These are phyloP conservation scores for Nomia melanderi DNA, from an alignment of 1,140 invertebrate genomes.

Conservation along the genomic window DNA sequence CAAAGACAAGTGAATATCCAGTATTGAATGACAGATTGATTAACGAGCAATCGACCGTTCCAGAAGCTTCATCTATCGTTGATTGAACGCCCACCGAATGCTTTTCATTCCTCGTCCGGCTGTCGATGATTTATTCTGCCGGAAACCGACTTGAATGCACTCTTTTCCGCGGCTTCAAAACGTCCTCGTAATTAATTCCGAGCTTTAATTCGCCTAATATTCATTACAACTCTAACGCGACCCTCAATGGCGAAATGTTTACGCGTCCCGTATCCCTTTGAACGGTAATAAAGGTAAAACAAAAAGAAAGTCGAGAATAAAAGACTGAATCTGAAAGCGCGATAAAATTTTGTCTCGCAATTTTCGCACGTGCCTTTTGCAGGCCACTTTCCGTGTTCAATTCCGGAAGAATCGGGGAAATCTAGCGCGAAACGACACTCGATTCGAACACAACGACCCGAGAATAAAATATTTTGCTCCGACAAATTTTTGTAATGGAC, in stretches of 20 bases:
- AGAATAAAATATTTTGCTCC: too few species aligned
- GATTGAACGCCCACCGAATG: conserved; percentile 3
- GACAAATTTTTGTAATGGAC: too few species aligned
- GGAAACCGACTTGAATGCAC: not conserved
- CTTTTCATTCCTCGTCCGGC: not conserved
- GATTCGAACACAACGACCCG: too few species aligned
- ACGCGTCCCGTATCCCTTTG: too few species aligned
- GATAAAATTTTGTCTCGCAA: too few species aligned
- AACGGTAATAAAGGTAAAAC: too few species aligned
- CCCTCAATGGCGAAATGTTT: not conserved
- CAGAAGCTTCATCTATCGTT: conserved; percentile 9
- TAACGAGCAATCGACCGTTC: conserved; percentile 27
- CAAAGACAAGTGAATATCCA: conserved; percentile 2
- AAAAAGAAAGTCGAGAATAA: too few species aligned
- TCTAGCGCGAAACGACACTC: too few species aligned
- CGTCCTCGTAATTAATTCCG: not conserved
- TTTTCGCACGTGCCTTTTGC: too few species aligned
- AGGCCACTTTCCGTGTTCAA: too few species aligned
- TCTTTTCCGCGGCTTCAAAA: not conserved
- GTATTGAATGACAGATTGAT: conserved; percentile 20
- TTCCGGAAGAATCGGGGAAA: too few species aligned
- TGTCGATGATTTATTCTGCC: conserved; percentile 17
- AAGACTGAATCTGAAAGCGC: too few species aligned
- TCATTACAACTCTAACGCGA: not conserved
- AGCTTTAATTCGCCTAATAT: not conserved